Percentiles rank a stretch among this genome's conserved stretches.
Conservation (phyloP, 1,140 invertebrate genomes). For the Tribolium madens region DNA sequence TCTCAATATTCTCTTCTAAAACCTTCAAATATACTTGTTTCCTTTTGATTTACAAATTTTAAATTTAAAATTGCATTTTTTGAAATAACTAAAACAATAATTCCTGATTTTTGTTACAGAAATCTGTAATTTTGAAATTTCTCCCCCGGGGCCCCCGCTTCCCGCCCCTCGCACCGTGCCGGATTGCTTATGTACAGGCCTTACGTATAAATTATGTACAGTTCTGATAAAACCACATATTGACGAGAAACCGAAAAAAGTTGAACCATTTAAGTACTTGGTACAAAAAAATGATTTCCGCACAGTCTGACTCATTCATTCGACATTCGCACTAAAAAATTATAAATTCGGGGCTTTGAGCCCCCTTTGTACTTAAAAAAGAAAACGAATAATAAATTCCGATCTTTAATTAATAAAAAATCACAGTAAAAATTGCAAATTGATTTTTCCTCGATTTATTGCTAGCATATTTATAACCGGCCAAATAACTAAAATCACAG, state of each 20-base stretch:
- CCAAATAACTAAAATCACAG: slow-evolving; percentile 47
- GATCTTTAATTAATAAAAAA: slow-evolving; percentile 49
- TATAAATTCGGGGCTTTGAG: slow-evolving; percentile 3
- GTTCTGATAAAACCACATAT: slow-evolving; percentile 37
- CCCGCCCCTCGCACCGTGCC: slow-evolving; percentile 10
- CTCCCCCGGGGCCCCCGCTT: background rate
- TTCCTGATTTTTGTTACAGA: too few species aligned
- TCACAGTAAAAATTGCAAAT: slow-evolving; percentile 56
- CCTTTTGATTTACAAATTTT: too few species aligned
- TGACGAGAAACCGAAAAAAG: slow-evolving; percentile 10
- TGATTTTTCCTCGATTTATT: slow-evolving; percentile 46
- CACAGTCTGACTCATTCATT: slow-evolving; percentile 9
- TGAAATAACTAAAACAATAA: too few species aligned
- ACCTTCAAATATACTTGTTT: too few species aligned
- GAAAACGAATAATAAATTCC: slow-evolving; percentile 39
- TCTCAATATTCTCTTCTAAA: too few species aligned
- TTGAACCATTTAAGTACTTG: slow-evolving; percentile 16
- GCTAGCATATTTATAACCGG: slow-evolving; percentile 49
- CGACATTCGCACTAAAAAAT: slow-evolving; percentile 4
- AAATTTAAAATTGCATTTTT: too few species aligned
- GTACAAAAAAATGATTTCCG: slow-evolving; percentile 33
- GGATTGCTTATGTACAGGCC: slow-evolving; percentile 40
- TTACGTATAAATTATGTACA: slow-evolving; percentile 41
- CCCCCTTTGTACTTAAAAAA: slow-evolving; percentile 33
- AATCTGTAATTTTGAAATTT: too few species aligned